Evolutionary conservation across 2,797 vertebrate genomes (phyloP), one percentile per base, ranked within the genome.

Genomic region (Siniperca undulata): DNA sequence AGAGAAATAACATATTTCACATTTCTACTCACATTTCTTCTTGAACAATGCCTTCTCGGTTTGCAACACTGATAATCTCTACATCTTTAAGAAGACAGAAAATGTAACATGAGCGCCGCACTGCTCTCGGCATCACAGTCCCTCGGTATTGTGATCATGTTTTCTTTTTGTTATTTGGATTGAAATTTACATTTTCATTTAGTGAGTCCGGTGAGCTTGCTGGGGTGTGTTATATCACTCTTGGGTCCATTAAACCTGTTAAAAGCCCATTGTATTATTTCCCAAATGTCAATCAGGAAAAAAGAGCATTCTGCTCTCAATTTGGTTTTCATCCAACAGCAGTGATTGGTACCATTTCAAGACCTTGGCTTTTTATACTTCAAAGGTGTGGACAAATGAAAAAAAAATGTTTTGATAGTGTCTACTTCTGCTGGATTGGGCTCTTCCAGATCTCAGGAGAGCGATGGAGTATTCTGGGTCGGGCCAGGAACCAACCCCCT

Each of bases 391-490:
- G 84, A 80, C 73, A 56, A 80, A 84, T 75, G 50, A 16, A 48
- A 50, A 71, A 79, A 78, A 68, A n/a, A 62, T 82, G 72, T 85
- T 88, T 89, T 81, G 74, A 55, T 27, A 34, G 68, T 59, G 60
- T 74, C 62, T 52, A 74, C 80, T 80, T 87, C 80, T 91, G 48
- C 77, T 87, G 82, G 80, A 89, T 82, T 64, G 84, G 82, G 74
- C 82, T 85, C 77, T 84, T 89, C 85, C 68, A 74, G 75, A 81
- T 94, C 93, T 91, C 90, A 52, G 82, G 89, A 93, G 92, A 89
- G 81, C 20, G 22, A 40, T 75, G 83, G 88, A 89, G 93, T 87
- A 89, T 84, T 88, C 77, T 80, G 90, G 91, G 92, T 90, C 80
- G 81, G 90, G 84, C 90, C 83, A 74, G 80, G 88, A 87, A 78